Percentiles rank a stretch among this genome's conserved stretches.
phyloP scores from a whole-genome alignment of 2,888 invertebrate species.

The Platycheirus albimanus region DNA sequence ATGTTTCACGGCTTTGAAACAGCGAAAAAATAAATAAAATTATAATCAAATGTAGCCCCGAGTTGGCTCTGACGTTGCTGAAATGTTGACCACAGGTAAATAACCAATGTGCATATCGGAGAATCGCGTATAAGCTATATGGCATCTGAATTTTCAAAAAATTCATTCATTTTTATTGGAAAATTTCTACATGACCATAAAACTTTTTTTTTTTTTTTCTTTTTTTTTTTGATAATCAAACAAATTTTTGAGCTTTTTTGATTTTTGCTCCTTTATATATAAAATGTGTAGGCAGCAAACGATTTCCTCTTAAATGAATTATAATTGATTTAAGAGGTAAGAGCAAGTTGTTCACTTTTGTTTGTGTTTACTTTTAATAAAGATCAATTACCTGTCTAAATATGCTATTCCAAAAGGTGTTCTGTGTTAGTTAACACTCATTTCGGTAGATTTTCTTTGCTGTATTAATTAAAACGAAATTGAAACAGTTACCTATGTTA shows the following conservation, averaged over 20 bases:
- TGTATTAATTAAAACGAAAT: too few relatives aligned
- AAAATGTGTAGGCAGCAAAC: neutral
- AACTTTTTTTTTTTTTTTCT: constrained; percentile 16
- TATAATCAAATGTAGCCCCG: neutral
- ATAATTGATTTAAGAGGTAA: neutral
- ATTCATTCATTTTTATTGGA: constrained; percentile 9
- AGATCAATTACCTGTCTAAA: too few relatives aligned
- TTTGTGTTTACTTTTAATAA: neutral
- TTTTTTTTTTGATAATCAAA: constrained; percentile 32
- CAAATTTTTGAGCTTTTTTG: constrained; percentile 22
- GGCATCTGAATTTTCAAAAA: too few relatives aligned
- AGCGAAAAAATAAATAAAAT: constrained; percentile 22
- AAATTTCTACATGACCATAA: constrained; percentile 22
- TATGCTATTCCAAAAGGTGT: too few relatives aligned
- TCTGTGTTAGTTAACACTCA: too few relatives aligned
- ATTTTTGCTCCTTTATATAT: neutral
- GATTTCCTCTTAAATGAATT: too few relatives aligned
- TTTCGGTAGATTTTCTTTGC: too few relatives aligned
- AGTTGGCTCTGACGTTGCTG: neutral
- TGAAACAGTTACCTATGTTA: too few relatives aligned
- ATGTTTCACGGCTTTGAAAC: constrained; percentile 9
- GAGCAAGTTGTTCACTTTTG: neutral
- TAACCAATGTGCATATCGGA: too few relatives aligned
- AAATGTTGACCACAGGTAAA: neutral
- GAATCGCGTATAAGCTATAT: too few relatives aligned